Base-by-base conservation (phyloP, 2,888 invertebrate species). In the Eupsilia transversa region DNA sequence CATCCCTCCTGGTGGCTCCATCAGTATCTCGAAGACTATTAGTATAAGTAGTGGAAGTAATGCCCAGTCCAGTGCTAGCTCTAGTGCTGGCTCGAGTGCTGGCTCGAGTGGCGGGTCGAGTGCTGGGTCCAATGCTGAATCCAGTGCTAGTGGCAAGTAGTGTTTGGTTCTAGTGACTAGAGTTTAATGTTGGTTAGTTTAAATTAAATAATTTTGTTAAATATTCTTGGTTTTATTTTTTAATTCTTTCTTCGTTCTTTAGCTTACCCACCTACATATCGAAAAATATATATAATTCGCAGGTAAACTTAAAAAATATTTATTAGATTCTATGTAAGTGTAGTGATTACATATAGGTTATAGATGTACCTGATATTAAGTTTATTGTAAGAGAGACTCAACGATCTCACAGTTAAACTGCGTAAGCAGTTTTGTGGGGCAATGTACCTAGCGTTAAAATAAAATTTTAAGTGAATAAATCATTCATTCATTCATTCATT, bases 1-100 rank as follows among this genome's bases (percentile, higher is more conserved):
- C 30, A 33, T 85, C 0, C 77, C 83, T 56, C 65, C 77, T 10
- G 84, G 89, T 0, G 81, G 85, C 0, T 85, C 88, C n/a, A 83
- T 91, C 33, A 92, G 89, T 68, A 91, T 93, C 12, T 89, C 93
- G 10, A 93, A 93, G 85, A 92, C 91, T 75, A 89, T 93, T 54
- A 92, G 91, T 74, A 92, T 93, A 43, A 89, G 85, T 72, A 63
- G 86, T 35, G 88, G 87, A 14, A 82, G 86, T 3, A 85, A 84
- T 7, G 83, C 83, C 30, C 79, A 73, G 41, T 85, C 82, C 0
- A 67, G 84, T 61, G 79, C 87, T 33, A 52, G 79, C 0, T 82
- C 80, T 23, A 30, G 38, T 38, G 9, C 87, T 33, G 57, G 70
- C 0, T 82, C 80, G 0, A 43, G 23, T 30, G 14, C 78, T 9